Conservation (phyloP, 2,113 vertebrate species). For the Myotis brandtii region DNA sequence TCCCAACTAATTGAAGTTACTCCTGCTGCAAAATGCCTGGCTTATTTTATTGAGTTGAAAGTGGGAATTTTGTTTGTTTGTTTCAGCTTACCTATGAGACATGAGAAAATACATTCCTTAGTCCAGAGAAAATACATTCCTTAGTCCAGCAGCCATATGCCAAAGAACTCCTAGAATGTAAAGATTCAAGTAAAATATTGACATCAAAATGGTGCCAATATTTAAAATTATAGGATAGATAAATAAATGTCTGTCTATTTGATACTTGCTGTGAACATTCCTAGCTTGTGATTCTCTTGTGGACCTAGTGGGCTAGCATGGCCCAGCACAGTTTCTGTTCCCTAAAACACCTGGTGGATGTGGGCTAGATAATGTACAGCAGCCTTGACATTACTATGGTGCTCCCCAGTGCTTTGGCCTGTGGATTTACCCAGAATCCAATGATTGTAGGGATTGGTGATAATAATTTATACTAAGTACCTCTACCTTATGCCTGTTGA, state of each 20-base stretch:
- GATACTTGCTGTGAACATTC: background rate
- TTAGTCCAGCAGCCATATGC: background rate
- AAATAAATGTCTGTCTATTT: background rate
- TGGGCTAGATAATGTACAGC: background rate
- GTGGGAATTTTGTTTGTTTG: background rate
- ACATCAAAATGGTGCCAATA: background rate
- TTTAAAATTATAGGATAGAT: background rate
- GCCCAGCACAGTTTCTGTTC: background rate
- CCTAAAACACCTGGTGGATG: background rate
- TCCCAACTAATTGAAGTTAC: background rate
- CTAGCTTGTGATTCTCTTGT: background rate
- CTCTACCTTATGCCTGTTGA: background rate
- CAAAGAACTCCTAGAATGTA: background rate
- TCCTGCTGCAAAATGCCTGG: background rate
- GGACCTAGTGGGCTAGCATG: background rate
- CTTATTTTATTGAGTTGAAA: constrained; percentile 15
- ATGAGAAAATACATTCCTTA: background rate
- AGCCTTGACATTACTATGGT: background rate
- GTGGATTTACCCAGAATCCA: background rate
- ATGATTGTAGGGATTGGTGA: background rate
- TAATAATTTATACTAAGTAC: background rate
- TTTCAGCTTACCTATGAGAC: background rate
- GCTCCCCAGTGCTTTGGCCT: background rate
- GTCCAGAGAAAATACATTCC: background rate
- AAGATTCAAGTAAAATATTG: background rate